A percentile compares a stretch with the other conserved stretches of the same genome.
phyloP scores from a whole-genome alignment of 2,888 invertebrate genomes.

The Eucriotettix oculatus region DNA sequence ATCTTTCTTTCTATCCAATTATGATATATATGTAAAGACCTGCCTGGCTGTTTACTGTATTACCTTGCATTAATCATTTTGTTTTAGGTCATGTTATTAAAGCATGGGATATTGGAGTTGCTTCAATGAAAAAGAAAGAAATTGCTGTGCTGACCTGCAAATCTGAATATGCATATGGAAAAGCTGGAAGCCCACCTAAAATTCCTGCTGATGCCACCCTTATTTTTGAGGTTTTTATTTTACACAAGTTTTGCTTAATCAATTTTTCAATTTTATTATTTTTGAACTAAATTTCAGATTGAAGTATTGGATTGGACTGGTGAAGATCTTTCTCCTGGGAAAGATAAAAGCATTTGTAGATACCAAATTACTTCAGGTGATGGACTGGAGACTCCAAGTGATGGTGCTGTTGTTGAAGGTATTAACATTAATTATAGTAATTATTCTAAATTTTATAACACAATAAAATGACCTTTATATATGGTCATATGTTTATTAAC shows the following conservation, averaged over 20 bases:
- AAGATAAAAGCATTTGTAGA: constrained; percentile 68
- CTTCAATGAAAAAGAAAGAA: constrained; percentile 86
- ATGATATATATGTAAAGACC: too few species aligned
- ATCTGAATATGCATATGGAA: constrained; percentile 83
- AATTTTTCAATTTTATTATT: neutral
- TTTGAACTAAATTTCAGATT: constrained; percentile 35
- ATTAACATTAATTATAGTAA: constrained; percentile 13
- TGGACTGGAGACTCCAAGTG: constrained; percentile 56
- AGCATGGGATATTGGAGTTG: constrained; percentile 89
- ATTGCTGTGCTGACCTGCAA: constrained; percentile 67
- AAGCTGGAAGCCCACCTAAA: constrained; percentile 62
- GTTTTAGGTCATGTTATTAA: constrained; percentile 64
- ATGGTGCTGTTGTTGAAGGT: constrained; percentile 73
- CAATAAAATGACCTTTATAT: too few species aligned
- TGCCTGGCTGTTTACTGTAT: too few species aligned
- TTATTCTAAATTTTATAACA: constrained; percentile 1
- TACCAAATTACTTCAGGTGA: constrained; percentile 52
- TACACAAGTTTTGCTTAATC: neutral
- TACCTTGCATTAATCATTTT: too few species aligned
- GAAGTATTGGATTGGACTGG: constrained; percentile 76
- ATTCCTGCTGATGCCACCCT: constrained; percentile 80
- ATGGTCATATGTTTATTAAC: too few species aligned
- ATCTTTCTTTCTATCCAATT: too few species aligned
- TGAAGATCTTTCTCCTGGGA: constrained; percentile 74
- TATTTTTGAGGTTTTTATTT: constrained; percentile 56